These are phyloP conservation scores for Blastobasis adustella DNA, from an alignment of 2,888 invertebrate species.

Conservation along the genomic window DNA sequence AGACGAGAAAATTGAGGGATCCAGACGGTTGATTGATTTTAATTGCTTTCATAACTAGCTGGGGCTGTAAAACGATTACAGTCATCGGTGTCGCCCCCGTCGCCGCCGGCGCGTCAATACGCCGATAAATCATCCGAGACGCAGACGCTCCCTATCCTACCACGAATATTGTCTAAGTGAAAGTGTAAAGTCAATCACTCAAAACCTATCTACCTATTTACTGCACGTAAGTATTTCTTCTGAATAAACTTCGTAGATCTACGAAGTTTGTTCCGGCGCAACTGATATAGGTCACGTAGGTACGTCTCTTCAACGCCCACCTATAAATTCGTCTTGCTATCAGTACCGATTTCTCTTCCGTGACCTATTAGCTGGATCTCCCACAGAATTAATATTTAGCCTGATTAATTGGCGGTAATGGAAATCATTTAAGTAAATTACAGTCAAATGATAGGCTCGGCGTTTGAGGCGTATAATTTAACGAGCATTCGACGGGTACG, in stretches of 20 bases:
- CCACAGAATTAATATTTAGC: conserved; percentile 24
- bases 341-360: neutral
- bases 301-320: no score
- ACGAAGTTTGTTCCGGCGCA: no score
- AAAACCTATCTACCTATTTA: no score
- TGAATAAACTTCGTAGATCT: no score
- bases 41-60: conserved; percentile 43
- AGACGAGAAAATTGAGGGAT: conserved; percentile 23
- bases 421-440: neutral
- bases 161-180: no score
- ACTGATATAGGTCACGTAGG: no score
- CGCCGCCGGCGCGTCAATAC: no score
- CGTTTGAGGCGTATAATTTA: conserved; percentile 1
- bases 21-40: conserved; percentile 43
- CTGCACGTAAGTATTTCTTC: no score
- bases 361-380: neutral
- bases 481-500: conserved; percentile 32
- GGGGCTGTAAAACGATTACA: conserved; percentile 36
- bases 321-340: no score
- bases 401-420: conserved; percentile 32
- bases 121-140: no score
- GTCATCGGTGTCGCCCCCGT: conserved; percentile 19
- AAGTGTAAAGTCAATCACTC: no score
- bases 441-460: conserved; percentile 1
- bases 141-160: no score